phyloP scores from a whole-genome alignment of 2,888 invertebrate species.

The Cistogaster globosa region DNA sequence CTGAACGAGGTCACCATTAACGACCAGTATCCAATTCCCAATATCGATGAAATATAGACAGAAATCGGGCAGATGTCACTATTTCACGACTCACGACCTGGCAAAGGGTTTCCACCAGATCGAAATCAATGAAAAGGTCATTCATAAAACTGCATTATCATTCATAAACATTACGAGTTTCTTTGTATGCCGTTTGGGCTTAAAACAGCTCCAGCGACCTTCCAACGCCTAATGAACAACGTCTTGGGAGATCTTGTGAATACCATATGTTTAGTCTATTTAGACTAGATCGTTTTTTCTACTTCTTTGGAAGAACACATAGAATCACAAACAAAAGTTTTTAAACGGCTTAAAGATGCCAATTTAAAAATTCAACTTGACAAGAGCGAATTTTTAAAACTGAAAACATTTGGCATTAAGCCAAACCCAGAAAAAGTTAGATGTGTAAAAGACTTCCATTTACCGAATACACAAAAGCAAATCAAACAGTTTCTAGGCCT shows the following conservation, averaged over 20 bases:
- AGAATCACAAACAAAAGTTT: conserved; percentile 22
- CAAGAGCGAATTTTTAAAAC: conserved; percentile 26
- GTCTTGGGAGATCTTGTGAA: conserved; percentile 36
- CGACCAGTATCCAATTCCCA: conserved; percentile 40
- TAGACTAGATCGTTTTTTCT: too few species aligned
- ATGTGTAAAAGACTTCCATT: too few species aligned
- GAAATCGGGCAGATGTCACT: conserved; percentile 32
- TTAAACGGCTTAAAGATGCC: conserved; percentile 7
- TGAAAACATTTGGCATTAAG: not conserved
- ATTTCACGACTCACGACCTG: conserved; percentile 10
- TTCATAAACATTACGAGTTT: conserved; percentile 6
- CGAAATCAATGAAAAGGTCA: not conserved
- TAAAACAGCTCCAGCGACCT: not conserved
- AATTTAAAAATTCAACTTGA: conserved; percentile 54
- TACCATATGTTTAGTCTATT: conserved; percentile 37
- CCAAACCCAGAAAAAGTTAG: too few species aligned
- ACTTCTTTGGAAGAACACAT: conserved; percentile 52
- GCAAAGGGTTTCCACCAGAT: conserved; percentile 6
- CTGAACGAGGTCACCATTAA: conserved; percentile 41
- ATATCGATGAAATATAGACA: conserved; percentile 41
- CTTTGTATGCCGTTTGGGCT: conserved; percentile 32
- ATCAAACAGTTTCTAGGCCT: too few species aligned
- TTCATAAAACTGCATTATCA: conserved; percentile 2
- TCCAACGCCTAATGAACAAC: conserved; percentile 34
- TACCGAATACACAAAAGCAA: too few species aligned